Evolutionary conservation across 2,888 invertebrate genomes (phyloP).

Genomic region (Fragum sueziense): DNA sequence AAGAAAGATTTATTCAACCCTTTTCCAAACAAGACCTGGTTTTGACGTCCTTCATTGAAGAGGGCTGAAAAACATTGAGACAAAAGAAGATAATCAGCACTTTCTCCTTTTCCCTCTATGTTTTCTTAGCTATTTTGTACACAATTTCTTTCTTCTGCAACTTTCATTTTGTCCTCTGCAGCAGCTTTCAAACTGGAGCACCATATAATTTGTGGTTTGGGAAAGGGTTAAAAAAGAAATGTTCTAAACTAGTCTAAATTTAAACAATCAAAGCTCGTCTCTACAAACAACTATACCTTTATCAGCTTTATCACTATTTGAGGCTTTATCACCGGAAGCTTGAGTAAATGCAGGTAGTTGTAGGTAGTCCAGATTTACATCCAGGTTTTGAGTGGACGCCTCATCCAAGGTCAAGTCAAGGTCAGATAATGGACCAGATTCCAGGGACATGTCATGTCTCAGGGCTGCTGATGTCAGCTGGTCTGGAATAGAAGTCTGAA

Average conservation of each 20-base stretch:
- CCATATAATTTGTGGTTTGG: background rate
- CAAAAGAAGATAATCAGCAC: no score
- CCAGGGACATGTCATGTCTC: conserved; percentile 42
- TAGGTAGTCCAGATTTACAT: conserved; percentile 16
- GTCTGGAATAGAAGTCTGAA: no score
- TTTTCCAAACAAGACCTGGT: no score
- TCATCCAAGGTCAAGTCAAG: conserved; percentile 42
- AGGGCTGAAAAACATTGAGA: no score
- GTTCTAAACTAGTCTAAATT: background rate
- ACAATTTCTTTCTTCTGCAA: no score
- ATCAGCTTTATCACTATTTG: background rate
- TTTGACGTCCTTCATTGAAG: no score
- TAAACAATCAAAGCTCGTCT: background rate
- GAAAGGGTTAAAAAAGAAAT: background rate
- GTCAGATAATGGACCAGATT: conserved; percentile 51
- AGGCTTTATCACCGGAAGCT: background rate
- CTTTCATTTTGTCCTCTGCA: no score
- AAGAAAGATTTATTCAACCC: background rate
- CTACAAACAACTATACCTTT: background rate
- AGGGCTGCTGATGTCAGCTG: no score
- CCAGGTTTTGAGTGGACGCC: background rate
- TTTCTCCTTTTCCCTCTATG: no score
- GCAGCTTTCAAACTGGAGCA: no score
- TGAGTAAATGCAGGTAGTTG: conserved; percentile 22
- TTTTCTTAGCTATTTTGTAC: no score